phyloP scores from a whole-genome alignment of 2,797 vertebrate species.

The Sebastes oblongus region DNA sequence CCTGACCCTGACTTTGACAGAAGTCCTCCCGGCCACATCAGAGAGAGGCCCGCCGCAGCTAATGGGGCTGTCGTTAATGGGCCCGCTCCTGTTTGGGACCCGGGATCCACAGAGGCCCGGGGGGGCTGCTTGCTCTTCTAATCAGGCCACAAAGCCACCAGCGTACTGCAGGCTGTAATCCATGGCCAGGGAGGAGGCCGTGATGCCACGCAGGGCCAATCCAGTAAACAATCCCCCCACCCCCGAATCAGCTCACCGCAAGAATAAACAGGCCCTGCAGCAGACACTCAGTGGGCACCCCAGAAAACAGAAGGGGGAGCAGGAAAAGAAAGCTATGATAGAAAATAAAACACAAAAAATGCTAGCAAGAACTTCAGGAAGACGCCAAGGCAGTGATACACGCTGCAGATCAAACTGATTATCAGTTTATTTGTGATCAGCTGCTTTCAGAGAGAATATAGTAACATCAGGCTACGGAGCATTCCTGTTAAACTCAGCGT shows the following conservation, averaged over 20 bases:
- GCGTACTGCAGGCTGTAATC: constrained; percentile 67
- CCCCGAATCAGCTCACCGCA: constrained; percentile 61
- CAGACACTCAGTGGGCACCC: constrained; percentile 20
- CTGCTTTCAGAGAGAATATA: background rate
- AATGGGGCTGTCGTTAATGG: constrained; percentile 77
- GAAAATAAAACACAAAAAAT: constrained; percentile 6
- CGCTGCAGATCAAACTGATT: background rate
- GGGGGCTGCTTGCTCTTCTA: constrained; percentile 60
- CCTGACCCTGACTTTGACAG: constrained; percentile 70
- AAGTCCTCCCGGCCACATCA: constrained; percentile 74
- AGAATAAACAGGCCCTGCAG: constrained; percentile 72
- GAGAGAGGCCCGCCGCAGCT: constrained; percentile 62
- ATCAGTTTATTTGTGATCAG: background rate
- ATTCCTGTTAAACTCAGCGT: background rate
- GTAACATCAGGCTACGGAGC: no score
- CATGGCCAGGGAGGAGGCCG: constrained; percentile 59
- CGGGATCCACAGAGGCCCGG: constrained; percentile 46
- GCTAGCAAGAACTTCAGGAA: background rate
- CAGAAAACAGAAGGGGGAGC: constrained; percentile 6
- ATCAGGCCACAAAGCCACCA: constrained; percentile 76
- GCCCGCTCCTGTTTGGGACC: constrained; percentile 70
- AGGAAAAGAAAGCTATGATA: background rate
- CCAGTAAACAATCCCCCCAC: constrained; percentile 68
- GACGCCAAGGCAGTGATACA: background rate
- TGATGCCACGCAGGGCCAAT: constrained; percentile 68